Percentiles rank a stretch among this genome's conserved stretches.
Conservation (phyloP, 2,888 invertebrate species). For the Nymphalis polychloros region DNA sequence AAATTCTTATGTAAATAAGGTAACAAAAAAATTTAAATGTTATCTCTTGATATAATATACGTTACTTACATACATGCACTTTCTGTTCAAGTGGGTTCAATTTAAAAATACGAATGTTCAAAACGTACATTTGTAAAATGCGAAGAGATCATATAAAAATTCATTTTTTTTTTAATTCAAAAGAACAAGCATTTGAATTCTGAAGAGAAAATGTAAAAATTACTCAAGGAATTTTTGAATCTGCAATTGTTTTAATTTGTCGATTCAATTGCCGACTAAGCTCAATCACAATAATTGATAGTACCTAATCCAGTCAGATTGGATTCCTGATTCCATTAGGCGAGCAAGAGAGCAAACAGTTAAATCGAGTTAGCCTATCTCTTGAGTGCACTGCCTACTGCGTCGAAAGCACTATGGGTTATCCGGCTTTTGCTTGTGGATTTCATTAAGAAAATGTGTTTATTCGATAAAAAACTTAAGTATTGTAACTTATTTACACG, state of each 20-base stretch:
- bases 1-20: slow-evolving; percentile 7
- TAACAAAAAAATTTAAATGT: background rate
- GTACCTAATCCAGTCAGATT: slow-evolving; percentile 57
- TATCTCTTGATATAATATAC: no score
- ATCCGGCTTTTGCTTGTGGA: slow-evolving; percentile 15
- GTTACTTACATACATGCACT: no score
- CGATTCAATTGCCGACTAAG: slow-evolving; percentile 42
- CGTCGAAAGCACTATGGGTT: slow-evolving; percentile 27
- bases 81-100: no score
- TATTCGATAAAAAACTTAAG: slow-evolving; percentile 1
- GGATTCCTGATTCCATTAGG: slow-evolving; percentile 57
- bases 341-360: slow-evolving; percentile 49
- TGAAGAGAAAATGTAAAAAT: background rate
- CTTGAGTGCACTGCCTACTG: slow-evolving; percentile 37
- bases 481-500: background rate
- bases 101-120: no score
- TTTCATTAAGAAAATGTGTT: slow-evolving; percentile 11
- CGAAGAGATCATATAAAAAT: no score
- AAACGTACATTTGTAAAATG: no score
- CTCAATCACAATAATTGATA: slow-evolving; percentile 58
- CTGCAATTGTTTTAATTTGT: slow-evolving; percentile 33
- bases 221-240: slow-evolving; percentile 9
- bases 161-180: background rate
- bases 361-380: slow-evolving; percentile 39
- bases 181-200: background rate